Evolutionary conservation across 1,140 invertebrate species (phyloP), one percentile per base, ranked within the genome.

Genomic region (Heliconius hewitsoni): DNA sequence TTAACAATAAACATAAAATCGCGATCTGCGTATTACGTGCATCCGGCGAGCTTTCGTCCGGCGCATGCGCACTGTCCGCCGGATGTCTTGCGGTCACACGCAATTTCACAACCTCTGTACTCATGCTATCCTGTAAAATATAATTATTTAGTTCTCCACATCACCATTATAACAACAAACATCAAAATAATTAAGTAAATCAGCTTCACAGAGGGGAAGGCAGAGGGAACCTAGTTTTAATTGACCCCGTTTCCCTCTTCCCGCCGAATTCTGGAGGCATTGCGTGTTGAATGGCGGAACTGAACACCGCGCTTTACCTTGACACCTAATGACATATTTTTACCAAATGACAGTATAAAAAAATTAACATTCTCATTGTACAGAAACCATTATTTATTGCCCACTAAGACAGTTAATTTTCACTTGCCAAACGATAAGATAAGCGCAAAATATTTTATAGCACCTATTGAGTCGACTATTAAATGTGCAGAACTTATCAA

Each of bases 1-100:
- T 60, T 76, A 82, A 79, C 81, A 83, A 81, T 84, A 82, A 87
- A 86, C 81, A 90, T 86, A 88, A 88, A 86, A 86, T 87, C 85
- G 84, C 87, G 86, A 90, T 91, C 87, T 82, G 86, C 87, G 82
- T 86, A 91, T 93, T 91, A 92, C 90, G 87, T 88, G 89, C 91
- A 93, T 94, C 92, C 92, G 92, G 89, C 86, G 89, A 83, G 86
- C 90, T 89, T 86, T 89, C 89, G 86, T 88, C 87, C 86, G 89
- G 86, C 88, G 86, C 86, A 85, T 79, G 86, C 87, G 88, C 88
- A 90, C 92, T 92, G 91, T 91, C 89, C 90, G 85, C 91, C 93
- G 93, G 93, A 94, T 93, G 91, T 93, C 91, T 94, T 94, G 93
- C 89, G 93, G 93, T 94, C 89, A 86, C 90, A 91, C 90, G 91